phyloP scores from a whole-genome alignment of 2,888 invertebrate genomes.

The Scrobipalpa costella region DNA sequence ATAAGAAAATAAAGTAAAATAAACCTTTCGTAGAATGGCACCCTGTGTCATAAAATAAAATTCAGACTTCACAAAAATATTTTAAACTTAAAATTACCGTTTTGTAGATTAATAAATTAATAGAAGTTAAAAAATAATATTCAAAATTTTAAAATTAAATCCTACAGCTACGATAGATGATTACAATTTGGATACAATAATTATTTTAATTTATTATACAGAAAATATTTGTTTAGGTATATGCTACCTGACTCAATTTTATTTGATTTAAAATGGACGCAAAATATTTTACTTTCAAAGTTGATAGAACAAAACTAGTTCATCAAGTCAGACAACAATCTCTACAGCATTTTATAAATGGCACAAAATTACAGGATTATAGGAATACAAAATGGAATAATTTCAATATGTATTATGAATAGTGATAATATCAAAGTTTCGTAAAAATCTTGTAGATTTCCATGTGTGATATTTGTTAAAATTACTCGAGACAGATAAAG shows the following conservation, averaged over 20 bases:
- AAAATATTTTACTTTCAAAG: background rate
- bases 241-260: background rate
- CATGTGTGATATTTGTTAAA: background rate
- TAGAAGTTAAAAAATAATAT: conserved; percentile 33
- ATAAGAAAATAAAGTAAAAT: conserved; percentile 22
- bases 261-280: background rate
- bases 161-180: conserved; percentile 24
- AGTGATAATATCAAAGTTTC: background rate
- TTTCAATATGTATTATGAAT: background rate
- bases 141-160: conserved; percentile 31
- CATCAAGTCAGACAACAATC: background rate
- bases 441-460: conserved; percentile 1
- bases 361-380: conserved; percentile 16
- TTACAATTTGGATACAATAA: conserved; percentile 20
- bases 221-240: conserved; percentile 26
- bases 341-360: conserved; percentile 12
- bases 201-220: conserved; percentile 1
- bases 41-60: conserved; percentile 56
- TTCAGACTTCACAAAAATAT: conserved; percentile 52
- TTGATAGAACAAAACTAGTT: background rate
- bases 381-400: background rate
- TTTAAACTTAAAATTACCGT: conserved; percentile 27
- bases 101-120: conserved; percentile 48
- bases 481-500: background rate
- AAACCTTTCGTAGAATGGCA: conserved; percentile 52